phyloP scores from a whole-genome alignment of 2,797 vertebrate genomes.

The Sitta carolinensis region DNA sequence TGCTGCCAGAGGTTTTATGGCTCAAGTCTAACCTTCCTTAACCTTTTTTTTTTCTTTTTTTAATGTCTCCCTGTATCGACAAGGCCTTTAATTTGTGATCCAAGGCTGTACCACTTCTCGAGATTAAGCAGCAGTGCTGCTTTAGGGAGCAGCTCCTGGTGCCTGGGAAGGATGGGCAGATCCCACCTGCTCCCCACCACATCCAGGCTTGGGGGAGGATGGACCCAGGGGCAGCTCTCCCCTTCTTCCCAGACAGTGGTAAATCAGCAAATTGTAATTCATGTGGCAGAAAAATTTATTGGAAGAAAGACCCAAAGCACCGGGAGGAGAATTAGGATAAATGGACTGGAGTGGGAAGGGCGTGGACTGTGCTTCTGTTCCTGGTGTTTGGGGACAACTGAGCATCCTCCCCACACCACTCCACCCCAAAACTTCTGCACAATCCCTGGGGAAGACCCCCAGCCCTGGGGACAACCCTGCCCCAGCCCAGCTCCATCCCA shows the following conservation, averaged over 20 bases:
- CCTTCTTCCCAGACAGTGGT: neutral
- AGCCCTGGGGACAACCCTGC: neutral
- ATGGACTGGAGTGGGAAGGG: neutral
- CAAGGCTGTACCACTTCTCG: neutral
- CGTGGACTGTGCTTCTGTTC: accelerated
- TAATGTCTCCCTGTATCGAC: neutral
- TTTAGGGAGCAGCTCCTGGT: neutral
- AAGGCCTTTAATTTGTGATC: slow-evolving; percentile 24
- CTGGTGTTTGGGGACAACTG: accelerated
- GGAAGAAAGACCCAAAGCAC: neutral
- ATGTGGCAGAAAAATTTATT: neutral
- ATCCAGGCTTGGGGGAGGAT: neutral
- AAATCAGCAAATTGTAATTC: neutral
- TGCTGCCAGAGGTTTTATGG: neutral
- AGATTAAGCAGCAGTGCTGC: neutral
- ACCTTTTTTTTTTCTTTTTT: neutral
- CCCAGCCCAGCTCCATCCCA: neutral
- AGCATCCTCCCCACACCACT: neutral
- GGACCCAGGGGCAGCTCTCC: neutral
- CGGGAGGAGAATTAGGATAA: neutral
- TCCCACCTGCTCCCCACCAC: neutral
- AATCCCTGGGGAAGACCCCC: accelerated
- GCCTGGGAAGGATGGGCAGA: neutral
- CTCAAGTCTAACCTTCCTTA: neutral
- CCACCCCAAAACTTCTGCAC: neutral